These are phyloP conservation scores for Melieria omissa DNA, from an alignment of 2,888 invertebrate genomes.

Conservation along the genomic window DNA sequence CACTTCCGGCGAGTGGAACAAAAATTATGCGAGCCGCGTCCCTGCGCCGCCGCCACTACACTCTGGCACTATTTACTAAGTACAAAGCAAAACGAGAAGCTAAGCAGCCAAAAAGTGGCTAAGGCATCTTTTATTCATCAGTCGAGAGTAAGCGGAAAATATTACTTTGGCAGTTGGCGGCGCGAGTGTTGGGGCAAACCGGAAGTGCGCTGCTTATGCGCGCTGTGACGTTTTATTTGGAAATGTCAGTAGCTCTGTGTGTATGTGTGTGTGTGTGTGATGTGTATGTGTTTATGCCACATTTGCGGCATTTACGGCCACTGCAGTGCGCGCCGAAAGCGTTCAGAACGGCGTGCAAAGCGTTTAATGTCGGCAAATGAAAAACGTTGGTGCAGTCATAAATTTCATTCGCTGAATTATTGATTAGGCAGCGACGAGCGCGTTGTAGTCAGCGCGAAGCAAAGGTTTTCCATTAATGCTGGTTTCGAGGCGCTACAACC, in stretches of 20 bases:
- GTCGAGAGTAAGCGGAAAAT: background rate
- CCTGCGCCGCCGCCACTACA: too few relatives aligned
- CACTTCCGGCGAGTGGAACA: conserved; percentile 7
- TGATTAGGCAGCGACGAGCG: conserved; percentile 31
- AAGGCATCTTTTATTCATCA: conserved; percentile 38
- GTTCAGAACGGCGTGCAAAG: conserved; percentile 5
- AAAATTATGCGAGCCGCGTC: too few relatives aligned
- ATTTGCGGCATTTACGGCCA: background rate
- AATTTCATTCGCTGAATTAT: conserved; percentile 39
- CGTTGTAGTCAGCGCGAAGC: background rate
- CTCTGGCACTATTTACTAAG: too few relatives aligned
- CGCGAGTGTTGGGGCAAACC: background rate
- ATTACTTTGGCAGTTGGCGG: background rate
- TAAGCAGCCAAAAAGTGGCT: conserved; percentile 8
- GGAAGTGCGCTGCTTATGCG: too few relatives aligned
- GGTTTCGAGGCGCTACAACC: too few relatives aligned
- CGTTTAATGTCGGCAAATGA: conserved; percentile 36
- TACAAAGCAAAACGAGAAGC: too few relatives aligned
- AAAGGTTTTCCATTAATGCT: too few relatives aligned
- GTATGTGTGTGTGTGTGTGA: too few relatives aligned
- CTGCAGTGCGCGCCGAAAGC: background rate
- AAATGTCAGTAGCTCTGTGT: too few relatives aligned
- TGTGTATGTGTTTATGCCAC: background rate
- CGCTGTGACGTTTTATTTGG: too few relatives aligned
- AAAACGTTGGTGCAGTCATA: conserved; percentile 30